These are phyloP conservation scores for Protonemura montana DNA, from an alignment of 2,888 invertebrate species.

Conservation along the genomic window DNA sequence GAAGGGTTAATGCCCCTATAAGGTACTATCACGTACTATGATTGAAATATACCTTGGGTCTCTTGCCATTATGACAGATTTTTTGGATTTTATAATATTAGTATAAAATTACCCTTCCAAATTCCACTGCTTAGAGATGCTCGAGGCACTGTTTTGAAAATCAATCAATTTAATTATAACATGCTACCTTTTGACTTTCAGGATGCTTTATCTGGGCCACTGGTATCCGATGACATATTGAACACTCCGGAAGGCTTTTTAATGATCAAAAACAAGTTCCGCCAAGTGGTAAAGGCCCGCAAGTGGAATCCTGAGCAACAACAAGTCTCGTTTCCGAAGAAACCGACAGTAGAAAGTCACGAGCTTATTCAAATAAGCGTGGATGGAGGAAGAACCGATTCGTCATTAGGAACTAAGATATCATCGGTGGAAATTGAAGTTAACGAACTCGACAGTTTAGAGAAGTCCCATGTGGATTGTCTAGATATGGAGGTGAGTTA, in stretches of 20 bases:
- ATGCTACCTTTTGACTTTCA: too few relatives aligned
- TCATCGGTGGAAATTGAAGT: neutral
- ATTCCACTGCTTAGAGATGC: too few relatives aligned
- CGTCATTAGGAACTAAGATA: neutral
- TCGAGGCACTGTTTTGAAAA: too few relatives aligned
- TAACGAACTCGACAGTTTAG: neutral
- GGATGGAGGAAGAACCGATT: neutral
- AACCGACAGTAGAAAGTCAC: neutral
- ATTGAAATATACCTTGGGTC: too few relatives aligned
- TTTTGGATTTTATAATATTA: too few relatives aligned
- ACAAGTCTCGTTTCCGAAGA: constrained; percentile 32
- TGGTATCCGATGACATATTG: constrained; percentile 43
- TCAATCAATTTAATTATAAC: too few relatives aligned
- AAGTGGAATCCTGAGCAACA: constrained; percentile 32
- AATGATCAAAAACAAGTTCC: constrained; percentile 46
- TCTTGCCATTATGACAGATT: too few relatives aligned
- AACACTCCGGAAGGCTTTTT: constrained; percentile 47
- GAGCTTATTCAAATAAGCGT: neutral
- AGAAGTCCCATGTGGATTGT: neutral
- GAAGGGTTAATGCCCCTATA: too few relatives aligned
- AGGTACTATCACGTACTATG: too few relatives aligned
- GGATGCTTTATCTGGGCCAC: neutral
- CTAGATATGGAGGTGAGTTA: neutral
- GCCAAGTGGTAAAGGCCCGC: constrained; percentile 39
- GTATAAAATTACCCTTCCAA: too few relatives aligned